phyloP scores from a whole-genome alignment of 1,140 invertebrate genomes.

The Zelostemma sp. region DNA sequence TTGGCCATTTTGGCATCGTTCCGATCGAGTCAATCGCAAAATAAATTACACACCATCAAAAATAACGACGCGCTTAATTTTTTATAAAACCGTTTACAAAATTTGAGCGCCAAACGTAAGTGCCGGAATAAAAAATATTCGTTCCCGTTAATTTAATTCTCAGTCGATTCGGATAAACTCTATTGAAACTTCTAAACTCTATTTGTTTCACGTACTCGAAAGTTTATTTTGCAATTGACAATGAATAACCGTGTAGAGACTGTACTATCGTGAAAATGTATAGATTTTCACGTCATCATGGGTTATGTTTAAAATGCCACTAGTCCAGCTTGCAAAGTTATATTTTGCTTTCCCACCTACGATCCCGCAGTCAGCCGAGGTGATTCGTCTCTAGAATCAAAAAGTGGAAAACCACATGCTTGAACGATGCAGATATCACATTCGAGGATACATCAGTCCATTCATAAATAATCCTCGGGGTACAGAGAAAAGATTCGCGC shows the following conservation, averaged over 20 bases:
- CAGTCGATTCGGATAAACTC: too few relatives aligned
- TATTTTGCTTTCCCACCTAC: slow-evolving; percentile 51
- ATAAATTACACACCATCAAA: slow-evolving; percentile 12
- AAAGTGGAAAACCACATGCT: slow-evolving; percentile 55
- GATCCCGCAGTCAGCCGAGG: slow-evolving; percentile 52
- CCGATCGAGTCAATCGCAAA: slow-evolving; percentile 20
- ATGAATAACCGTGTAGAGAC: slow-evolving; percentile 8
- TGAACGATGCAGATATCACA: slow-evolving; percentile 34
- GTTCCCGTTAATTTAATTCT: too few relatives aligned
- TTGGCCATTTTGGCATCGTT: slow-evolving; percentile 20
- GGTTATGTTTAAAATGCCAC: slow-evolving; percentile 31
- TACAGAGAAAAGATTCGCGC: too few relatives aligned
- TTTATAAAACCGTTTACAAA: slow-evolving; percentile 1
- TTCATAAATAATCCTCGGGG: slow-evolving; percentile 58
- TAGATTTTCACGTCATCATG: slow-evolving; percentile 4
- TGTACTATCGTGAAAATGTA: slow-evolving; percentile 20
- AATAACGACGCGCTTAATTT: slow-evolving; percentile 6
- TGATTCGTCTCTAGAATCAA: slow-evolving; percentile 65
- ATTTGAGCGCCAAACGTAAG: too few relatives aligned
- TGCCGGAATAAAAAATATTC: too few relatives aligned
- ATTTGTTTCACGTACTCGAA: neutral
- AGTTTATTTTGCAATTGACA: slow-evolving; percentile 30
- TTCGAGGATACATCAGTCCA: slow-evolving; percentile 25
- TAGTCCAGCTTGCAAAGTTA: slow-evolving; percentile 44
- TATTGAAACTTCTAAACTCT: neutral